These are phyloP conservation scores for Otis tarda DNA, from an alignment of 2,113 vertebrate species.

Conservation along the genomic window DNA sequence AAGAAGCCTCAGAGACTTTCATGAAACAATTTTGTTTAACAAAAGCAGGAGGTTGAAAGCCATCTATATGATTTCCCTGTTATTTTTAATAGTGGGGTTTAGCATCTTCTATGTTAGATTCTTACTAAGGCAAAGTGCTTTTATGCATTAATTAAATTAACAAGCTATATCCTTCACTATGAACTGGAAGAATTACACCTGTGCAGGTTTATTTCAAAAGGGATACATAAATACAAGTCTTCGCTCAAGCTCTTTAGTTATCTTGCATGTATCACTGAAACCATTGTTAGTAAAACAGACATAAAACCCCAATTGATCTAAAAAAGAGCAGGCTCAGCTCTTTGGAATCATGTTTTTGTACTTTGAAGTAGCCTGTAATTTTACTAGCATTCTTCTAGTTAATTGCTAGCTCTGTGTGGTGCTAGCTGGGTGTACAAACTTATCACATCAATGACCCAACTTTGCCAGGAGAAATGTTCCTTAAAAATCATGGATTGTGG, in stretches of 20 bases:
- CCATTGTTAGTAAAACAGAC: neutral
- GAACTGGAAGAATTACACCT: neutral
- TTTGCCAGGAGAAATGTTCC: neutral
- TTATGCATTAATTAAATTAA: neutral
- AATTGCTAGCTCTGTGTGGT: neutral
- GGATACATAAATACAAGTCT: neutral
- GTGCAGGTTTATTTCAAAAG: neutral
- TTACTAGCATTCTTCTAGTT: neutral
- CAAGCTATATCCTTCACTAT: neutral
- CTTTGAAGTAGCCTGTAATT: neutral
- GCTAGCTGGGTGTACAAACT: neutral
- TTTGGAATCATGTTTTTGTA: neutral
- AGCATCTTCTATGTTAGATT: neutral
- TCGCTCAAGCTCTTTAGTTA: neutral
- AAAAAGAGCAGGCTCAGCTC: neutral
- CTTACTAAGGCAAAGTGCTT: neutral
- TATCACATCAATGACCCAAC: neutral
- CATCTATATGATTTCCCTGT: neutral
- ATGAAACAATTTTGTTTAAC: neutral
- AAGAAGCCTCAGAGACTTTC: neutral
- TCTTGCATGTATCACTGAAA: neutral
- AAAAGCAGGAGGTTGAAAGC: conserved; percentile 19
- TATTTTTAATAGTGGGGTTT: neutral
- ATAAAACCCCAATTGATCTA: neutral
- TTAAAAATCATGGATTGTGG: neutral